phyloP scores from a whole-genome alignment of 2,797 vertebrate genomes.

The Malurus splendens region DNA sequence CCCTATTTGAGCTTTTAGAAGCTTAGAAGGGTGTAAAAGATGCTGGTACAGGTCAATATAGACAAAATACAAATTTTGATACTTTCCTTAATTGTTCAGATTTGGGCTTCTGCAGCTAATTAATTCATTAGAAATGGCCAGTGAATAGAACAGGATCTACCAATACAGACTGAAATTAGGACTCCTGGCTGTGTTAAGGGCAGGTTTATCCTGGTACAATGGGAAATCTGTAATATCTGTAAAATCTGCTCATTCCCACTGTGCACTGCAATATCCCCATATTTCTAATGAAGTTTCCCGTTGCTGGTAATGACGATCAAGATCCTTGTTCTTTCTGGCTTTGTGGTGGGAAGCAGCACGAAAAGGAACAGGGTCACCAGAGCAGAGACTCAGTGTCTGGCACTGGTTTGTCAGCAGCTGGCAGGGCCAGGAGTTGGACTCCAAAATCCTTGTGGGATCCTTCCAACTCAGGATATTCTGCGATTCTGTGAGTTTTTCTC shows the following conservation, averaged over 20 bases:
- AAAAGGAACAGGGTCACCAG: not conserved
- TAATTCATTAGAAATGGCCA: not conserved
- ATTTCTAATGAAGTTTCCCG: accelerated
- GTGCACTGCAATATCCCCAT: not conserved
- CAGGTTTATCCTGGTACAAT: accelerated
- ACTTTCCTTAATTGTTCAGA: not conserved
- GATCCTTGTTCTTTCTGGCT: not conserved
- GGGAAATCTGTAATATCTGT: not conserved
- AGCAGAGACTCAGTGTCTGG: not conserved
- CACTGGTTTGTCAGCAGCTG: not conserved
- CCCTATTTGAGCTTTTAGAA: not conserved
- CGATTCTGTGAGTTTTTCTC: not conserved
- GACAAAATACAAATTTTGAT: not conserved
- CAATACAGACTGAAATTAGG: not conserved
- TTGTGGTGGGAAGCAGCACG: not conserved
- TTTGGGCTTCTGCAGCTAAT: not conserved
- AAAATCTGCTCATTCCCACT: not conserved
- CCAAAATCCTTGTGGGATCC: accelerated
- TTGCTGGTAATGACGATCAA: not conserved
- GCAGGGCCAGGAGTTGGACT: not conserved
- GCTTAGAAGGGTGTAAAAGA: not conserved
- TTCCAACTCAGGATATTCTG: not conserved
- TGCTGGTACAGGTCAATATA: not conserved
- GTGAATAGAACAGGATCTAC: not conserved
- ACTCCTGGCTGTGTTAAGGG: not conserved